Evolutionary conservation across 92 coral and sea anemone genomes (phyloP), one percentile per base, ranked within the genome.

Genomic region (Galaxea fascicularis): DNA sequence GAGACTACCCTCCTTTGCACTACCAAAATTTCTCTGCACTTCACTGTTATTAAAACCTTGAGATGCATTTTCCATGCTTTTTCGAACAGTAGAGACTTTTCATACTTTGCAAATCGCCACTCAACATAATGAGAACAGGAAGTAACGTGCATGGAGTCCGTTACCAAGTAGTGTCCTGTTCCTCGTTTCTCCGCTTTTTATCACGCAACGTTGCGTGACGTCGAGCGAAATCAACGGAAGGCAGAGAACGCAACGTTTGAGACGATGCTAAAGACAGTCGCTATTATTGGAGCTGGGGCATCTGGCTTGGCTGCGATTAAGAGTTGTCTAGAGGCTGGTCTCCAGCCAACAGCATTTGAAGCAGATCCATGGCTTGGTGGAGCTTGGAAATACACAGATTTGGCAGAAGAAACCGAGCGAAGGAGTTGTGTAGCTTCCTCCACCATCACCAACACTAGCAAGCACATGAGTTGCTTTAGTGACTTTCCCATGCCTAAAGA

Each of bases 401-500:
- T 35, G 41, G 41, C 2, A 35, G 91, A 90, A 45, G 91, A 87
- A 46, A 80, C 86, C 52, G 86, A 51, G 0, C 65, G 78, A 20
- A 76, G 86, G 11, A 78, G 78, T 69, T 91, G 92, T 59, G 95
- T 83, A 21, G 83, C 90, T 41, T 58, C 57, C 65, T 79, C 91
- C 67, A 97, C 99, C 2, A 71, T 95, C 15, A 87, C 95, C 16
- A 95, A 97, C 92, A 89, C 95, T 8, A 97, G 97, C 83, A 97
- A 95, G 57, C 89, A 86, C 57, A 17, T 84, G 70, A 88, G 84
- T 25, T 87, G 98, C 31, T 95, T 78, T 70, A 93, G 97, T 35
- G 99, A 97, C 78, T 97, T 93, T 80, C 99, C 99, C 17, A 81
- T 91, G 66, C 89, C 98, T 21, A 94, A 87, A 82, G 95, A 94